phyloP scores from a whole-genome alignment of 2,888 invertebrate species.

The Drosophila stalkeri region DNA sequence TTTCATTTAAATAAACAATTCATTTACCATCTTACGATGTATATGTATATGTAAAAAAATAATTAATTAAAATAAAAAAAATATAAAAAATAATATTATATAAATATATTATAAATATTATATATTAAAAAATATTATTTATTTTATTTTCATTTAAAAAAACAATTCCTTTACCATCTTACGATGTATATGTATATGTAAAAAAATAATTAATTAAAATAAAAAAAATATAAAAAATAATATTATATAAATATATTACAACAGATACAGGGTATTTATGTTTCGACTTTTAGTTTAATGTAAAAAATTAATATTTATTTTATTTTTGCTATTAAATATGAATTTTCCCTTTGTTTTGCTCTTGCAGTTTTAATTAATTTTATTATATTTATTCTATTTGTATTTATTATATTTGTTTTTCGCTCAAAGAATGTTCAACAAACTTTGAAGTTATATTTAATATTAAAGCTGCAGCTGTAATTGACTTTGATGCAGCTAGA shows the following conservation, averaged over 20 bases:
- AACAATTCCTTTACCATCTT: too few relatives aligned
- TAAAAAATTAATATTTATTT: not conserved
- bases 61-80: too few relatives aligned
- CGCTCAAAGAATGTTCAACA: not conserved
- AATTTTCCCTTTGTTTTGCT: not conserved
- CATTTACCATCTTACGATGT: too few relatives aligned
- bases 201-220: too few relatives aligned
- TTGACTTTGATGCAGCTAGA: not conserved
- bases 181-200: too few relatives aligned
- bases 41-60: too few relatives aligned
- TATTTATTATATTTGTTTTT: not conserved
- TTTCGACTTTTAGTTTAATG: not conserved
- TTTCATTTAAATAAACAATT: too few relatives aligned
- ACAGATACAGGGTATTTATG: not conserved
- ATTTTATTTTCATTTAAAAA: too few relatives aligned
- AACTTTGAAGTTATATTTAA: not conserved
- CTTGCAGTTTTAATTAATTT: not conserved
- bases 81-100: not conserved
- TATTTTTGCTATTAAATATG: not conserved
- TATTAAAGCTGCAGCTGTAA: not conserved
- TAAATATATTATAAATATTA: not conserved
- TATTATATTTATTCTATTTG: not conserved
- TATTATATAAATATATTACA: not conserved
- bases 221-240: not conserved
- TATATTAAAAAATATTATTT: too few relatives aligned